Percentiles rank a stretch among this genome's conserved stretches.
Conservation (phyloP, 2,888 invertebrate genomes). For the Netelia virgata region DNA sequence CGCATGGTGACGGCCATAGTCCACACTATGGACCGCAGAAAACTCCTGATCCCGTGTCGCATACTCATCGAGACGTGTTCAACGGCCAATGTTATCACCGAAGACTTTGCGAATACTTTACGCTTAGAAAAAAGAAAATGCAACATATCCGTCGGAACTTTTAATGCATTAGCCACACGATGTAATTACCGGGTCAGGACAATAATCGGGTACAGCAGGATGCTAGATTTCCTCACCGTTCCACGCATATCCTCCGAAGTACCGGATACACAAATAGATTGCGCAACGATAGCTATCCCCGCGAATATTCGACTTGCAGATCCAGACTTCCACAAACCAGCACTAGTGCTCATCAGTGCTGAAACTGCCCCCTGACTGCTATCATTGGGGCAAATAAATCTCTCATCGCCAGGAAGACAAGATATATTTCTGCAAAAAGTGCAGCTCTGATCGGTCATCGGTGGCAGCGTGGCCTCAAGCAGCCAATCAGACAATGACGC, state of each 20-base stretch:
- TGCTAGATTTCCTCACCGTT: conserved; percentile 41
- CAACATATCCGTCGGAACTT: not conserved
- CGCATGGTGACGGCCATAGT: conserved; percentile 33
- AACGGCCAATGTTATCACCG: conserved; percentile 43
- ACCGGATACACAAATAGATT: conserved; percentile 35
- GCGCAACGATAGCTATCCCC: conserved; percentile 40
- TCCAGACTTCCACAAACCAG: conserved; percentile 59
- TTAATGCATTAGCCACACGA: conserved; percentile 9
- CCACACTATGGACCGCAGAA: conserved; percentile 8
- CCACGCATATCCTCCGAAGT: conserved; percentile 21
- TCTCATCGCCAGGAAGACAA: conserved; percentile 15
- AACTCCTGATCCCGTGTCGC: conserved; percentile 29
- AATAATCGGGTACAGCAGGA: conserved; percentile 29
- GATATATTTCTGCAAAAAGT: conserved; percentile 54
- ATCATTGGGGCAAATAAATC: conserved; percentile 39
- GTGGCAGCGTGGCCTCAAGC: conserved; percentile 22
- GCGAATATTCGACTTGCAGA: conserved; percentile 48
- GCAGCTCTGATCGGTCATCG: conserved; percentile 62
- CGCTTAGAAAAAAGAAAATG: not conserved
- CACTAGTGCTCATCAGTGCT: conserved; percentile 39
- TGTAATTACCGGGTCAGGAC: conserved; percentile 30
- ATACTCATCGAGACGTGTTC: conserved; percentile 50
- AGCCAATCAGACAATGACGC: not conserved
- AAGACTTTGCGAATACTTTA: not conserved
- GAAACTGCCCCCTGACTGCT: conserved; percentile 28